Evolutionary conservation across 2,888 invertebrate genomes (phyloP), one percentile per base, ranked within the genome.

Genomic region (Steinernema carpocapsae): DNA sequence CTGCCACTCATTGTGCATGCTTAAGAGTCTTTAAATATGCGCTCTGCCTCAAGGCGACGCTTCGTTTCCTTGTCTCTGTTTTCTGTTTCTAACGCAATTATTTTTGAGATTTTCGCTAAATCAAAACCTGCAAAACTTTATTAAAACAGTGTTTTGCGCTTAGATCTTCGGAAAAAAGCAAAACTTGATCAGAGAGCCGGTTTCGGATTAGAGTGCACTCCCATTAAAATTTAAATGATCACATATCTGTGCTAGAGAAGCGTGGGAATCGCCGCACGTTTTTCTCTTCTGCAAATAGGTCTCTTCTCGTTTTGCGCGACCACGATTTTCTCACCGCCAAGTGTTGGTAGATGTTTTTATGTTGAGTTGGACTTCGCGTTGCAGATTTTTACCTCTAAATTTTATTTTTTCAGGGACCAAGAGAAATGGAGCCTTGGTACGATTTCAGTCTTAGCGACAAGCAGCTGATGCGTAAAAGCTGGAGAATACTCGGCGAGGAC

Each of bases 401-500:
- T 14, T 43, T 43, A 14, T 48, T 17, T 17, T 32, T 64, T 32
- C 64, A 64, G 64, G 29, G n/a, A n/a, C n/a, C n/a, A n/a, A n/a
- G n/a, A n/a, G n/a, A n/a, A n/a, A 64, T 64, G 64, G 64, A 64
- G 32, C 64, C 29, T 6, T 64, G 64, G 64, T 64, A 32, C 17
- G 64, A 64, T 29, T 64, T 64, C 32, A 64, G 32, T n/a, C 29
- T 64, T 26, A 29, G 29, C 6, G 64, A 64, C 29, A 64, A 64
- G 37, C 64, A 64, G 19, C 64, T 64, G 12, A 64, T 64, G 10
- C 64, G 64, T 7, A 64, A 64, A n/a, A 64, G 64, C 29, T 64
- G 64, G 64, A 64, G 29, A 32, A 29, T 64, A 14, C 64, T 64
- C n/a, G 64, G 64, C 10, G 79, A 80, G 26, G 83, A 84, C 74